Conservation (phyloP, 30 jellyfish, hydroid and myxozoan species). For the Sanderia malayensis region DNA sequence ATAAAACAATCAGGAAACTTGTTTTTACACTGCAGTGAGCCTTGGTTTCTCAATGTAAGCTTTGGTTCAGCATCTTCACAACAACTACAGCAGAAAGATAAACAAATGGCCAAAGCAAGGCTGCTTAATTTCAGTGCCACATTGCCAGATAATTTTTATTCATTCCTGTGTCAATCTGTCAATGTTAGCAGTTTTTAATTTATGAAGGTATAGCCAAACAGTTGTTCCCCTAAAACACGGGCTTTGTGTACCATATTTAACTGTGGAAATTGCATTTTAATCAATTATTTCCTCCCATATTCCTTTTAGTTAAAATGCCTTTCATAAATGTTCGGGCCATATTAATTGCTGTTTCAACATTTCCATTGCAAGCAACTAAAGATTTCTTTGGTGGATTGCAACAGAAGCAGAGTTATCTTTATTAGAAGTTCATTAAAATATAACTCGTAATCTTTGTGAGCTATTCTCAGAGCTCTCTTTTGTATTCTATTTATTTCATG, state of each 20-base stretch:
- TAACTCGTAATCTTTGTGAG: not conserved
- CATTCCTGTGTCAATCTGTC: no score
- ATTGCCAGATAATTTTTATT: no score
- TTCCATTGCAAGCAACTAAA: conserved; percentile 1
- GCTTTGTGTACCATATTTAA: not conserved
- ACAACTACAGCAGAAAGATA: no score
- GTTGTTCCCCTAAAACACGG: not conserved
- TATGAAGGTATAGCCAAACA: not conserved
- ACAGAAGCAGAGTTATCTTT: not conserved
- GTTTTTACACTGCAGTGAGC: no score
- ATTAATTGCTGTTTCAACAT: not conserved
- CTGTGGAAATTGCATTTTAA: not conserved
- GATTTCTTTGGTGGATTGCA: not conserved
- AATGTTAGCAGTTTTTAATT: no score
- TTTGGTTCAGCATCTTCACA: no score
- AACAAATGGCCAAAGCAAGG: no score
- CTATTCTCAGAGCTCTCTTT: not conserved
- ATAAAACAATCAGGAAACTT: no score
- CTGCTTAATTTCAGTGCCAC: no score
- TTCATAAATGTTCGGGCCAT: not conserved
- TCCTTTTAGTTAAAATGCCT: not conserved
- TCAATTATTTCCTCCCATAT: not conserved
- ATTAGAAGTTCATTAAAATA: not conserved
- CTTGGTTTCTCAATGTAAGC: no score
- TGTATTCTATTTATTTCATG: conserved; percentile 5